Evolutionary conservation across 2,113 vertebrate species (phyloP).

Genomic region (Saccopteryx bilineata): DNA sequence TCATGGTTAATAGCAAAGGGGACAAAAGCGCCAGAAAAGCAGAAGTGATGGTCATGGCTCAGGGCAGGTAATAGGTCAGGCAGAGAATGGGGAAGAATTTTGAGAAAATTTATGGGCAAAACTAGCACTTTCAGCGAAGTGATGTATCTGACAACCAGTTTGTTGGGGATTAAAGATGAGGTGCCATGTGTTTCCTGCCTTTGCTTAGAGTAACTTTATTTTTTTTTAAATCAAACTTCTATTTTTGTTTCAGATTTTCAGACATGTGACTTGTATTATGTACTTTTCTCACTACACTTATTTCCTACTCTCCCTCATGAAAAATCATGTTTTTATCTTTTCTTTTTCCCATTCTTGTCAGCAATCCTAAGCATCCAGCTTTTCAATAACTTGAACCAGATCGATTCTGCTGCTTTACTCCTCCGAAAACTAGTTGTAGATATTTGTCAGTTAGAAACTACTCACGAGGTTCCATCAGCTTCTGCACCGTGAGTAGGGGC

Average conservation of each 20-base stretch:
- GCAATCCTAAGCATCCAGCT: background rate
- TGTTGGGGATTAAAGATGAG: background rate
- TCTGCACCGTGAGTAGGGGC: background rate
- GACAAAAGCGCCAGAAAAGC: background rate
- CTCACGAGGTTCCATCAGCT: background rate
- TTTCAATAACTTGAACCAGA: slow-evolving; percentile 44
- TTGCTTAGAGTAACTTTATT: slow-evolving; percentile 54
- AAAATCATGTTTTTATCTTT: slow-evolving; percentile 24
- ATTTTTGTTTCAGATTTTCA: slow-evolving; percentile 47
- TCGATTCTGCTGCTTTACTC: background rate
- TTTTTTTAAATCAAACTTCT: slow-evolving; percentile 27
- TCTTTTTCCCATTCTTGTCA: background rate
- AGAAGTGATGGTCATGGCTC: background rate
- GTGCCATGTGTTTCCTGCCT: background rate
- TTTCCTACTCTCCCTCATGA: slow-evolving; percentile 33
- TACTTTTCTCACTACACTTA: background rate
- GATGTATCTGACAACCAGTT: background rate
- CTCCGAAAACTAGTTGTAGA: background rate
- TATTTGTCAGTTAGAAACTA: slow-evolving; percentile 10
- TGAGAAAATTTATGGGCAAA: slow-evolving; percentile 1
- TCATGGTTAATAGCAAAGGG: background rate
- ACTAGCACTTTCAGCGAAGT: background rate
- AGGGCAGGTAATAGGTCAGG: slow-evolving; percentile 19
- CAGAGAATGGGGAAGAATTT: background rate
- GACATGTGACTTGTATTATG: background rate